Conservation (phyloP, 1,140 invertebrate genomes). For the Papilio xuthus region DNA sequence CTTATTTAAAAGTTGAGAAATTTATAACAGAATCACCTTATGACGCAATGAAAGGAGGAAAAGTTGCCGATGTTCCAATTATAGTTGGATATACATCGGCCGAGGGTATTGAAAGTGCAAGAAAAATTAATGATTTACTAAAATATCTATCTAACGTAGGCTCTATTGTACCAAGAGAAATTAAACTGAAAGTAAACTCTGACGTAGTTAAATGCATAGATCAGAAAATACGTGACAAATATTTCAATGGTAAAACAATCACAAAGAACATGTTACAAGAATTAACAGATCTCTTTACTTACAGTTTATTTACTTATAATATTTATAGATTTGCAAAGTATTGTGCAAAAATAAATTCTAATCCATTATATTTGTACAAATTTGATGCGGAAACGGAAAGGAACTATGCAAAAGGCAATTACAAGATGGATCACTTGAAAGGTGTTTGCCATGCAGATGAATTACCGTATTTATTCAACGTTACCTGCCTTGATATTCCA, state of each 20-base stretch:
- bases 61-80: slow-evolving; percentile 60
- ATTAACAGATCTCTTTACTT: slow-evolving; percentile 59
- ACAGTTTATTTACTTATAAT: slow-evolving; percentile 66
- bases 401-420: slow-evolving; percentile 65
- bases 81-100: slow-evolving; percentile 70
- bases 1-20: slow-evolving; percentile 53
- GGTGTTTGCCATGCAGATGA: slow-evolving; percentile 76
- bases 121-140: slow-evolving; percentile 51
- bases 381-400: slow-evolving; percentile 69
- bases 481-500: slow-evolving; percentile 62
- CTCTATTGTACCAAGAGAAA: slow-evolving; percentile 64
- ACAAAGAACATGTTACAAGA: slow-evolving; percentile 54
- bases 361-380: slow-evolving; percentile 67
- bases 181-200: slow-evolving; percentile 59
- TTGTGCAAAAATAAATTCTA: slow-evolving; percentile 47
- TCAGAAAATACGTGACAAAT: slow-evolving; percentile 59
- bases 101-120: slow-evolving; percentile 71
- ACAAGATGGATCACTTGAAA: slow-evolving; percentile 63
- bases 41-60: slow-evolving; percentile 56
- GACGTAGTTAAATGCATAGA: slow-evolving; percentile 51
- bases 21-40: slow-evolving; percentile 62
- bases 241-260: slow-evolving; percentile 59
- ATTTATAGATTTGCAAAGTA: slow-evolving; percentile 65
- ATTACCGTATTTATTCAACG: slow-evolving; percentile 66
- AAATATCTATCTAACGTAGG: slow-evolving; percentile 47